Base-by-base conservation (phyloP, 1,140 invertebrate genomes). In the Caenorhabditis briggsae region DNA sequence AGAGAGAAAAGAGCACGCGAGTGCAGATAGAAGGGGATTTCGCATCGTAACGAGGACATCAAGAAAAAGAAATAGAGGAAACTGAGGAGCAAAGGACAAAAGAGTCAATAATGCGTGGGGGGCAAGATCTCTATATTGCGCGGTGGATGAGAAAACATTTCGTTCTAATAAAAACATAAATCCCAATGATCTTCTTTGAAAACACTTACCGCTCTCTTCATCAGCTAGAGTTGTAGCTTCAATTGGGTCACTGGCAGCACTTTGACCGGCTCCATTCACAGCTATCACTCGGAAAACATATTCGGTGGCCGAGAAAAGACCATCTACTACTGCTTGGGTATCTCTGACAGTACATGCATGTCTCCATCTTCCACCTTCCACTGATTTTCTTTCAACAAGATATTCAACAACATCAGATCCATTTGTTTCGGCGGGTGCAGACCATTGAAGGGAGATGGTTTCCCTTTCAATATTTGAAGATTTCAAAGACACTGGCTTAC, bases 261-360 rank as follows among this genome's bases (percentile, higher is more conserved):
- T 96, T 93, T 96, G 95, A 14, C 98, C 98, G 91, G 98, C 97
- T 70, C 97, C 97, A 93, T 99, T 99, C 16, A 96, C 96, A 18
- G 97, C 97, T 94, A 96, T 96, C 0, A 99, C 95, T 88, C 97
- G 94, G 94, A 99, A 99, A 89, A 97, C 94, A 91, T 99, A 99
- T 93, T 98, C 96, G 90, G 97, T 96, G 87, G 96, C 96, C 92
- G 98, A 96, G 1, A 96, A 96, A 20, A 99, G 93, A 5, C 97
- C 97, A 93, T 97, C 0, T 97, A 96, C 50, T 95, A 95, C 50
- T 25, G 90, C 8, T 64, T 25, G n/a, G 65, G 58, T 33, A 58
- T 58, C 48, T 33, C 55, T 78, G n/a, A 90, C 87, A 53, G 90
- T 89, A 50, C 87, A 89, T 8, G 86, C 88, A 87, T 90, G 86